Base-by-base conservation (phyloP, 1,140 invertebrate species). In the Lysiphlebus fabarum region DNA sequence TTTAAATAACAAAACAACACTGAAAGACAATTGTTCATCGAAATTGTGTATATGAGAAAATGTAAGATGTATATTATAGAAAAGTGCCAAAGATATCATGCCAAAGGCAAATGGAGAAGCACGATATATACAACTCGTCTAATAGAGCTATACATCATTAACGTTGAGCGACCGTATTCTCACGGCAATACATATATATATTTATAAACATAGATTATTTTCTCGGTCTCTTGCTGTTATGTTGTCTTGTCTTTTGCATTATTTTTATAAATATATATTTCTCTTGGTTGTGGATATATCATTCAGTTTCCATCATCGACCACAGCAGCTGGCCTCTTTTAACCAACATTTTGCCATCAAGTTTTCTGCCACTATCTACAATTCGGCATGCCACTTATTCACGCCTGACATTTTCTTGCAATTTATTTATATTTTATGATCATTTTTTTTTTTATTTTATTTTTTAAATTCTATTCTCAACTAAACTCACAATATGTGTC, bases 121-220 rank as follows among this genome's bases (percentile, higher is more conserved):
- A 42, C 57, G 33, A 51, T 51, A 26, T 26, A 26, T 26, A 37
- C 49, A 56, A 48, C 60, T 65, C 49, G n/a, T 59, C 66, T 70
- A 70, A 70, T 70, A 70, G 66, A 70, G 68, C 65, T 69, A 70
- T 70, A 67, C 56, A 66, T 70, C 65, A 67, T 70, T 70, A 68
- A 63, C 66, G 60, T 54, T 44, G 57, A 67, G 66, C 62, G 66
- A 70, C 64, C 66, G 68, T 70, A 66, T 70, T 70, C 68, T 70
- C 66, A 67, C 66, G 66, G 67, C 56, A 66, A 67, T 70, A 26
- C 17, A 26, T 26, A 26, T 26, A 17, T 17, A 26, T 26, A 26
- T 26, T 26, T 26, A 26, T 26, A 26, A 26, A 62, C 60, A 7
- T 45, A 56, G 51, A 58, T 58, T 64, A 64, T 65, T 62, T 60